Conservation (phyloP, 2,797 vertebrate species). For the Phyllotis vaccarum region DNA sequence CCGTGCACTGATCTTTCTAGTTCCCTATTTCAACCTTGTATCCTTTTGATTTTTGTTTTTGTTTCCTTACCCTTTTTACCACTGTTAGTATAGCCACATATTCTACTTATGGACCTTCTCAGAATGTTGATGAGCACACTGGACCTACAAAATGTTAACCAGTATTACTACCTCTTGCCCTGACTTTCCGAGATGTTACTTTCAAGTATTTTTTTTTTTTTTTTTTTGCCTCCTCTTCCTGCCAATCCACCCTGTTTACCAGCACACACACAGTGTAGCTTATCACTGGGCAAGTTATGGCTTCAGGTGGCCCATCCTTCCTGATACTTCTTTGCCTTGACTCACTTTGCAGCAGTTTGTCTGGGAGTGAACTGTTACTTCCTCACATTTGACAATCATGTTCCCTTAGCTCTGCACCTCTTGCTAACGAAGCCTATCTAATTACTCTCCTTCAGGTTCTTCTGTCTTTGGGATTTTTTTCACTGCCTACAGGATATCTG, state of each 20-base stretch:
- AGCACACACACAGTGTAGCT: no score
- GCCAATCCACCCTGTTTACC: no score
- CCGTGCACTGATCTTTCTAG: neutral
- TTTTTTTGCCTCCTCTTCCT: neutral
- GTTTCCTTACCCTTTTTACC: neutral
- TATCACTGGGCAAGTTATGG: no score
- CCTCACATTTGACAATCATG: accelerated
- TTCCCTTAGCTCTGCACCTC: no score
- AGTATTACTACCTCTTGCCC: neutral
- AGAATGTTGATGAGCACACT: neutral
- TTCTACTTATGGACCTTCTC: neutral
- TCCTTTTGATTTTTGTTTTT: neutral
- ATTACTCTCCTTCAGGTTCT: neutral
- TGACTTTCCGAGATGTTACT: neutral
- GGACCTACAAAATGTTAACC: neutral
- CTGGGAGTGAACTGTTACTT: neutral
- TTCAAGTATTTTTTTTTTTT: neutral
- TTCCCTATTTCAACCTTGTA: neutral
- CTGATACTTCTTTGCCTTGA: neutral
- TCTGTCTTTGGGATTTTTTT: neutral
- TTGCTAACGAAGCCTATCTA: neutral
- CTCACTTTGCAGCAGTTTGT: neutral
- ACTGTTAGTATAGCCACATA: neutral
- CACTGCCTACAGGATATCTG: neutral
- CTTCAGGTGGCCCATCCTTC: neutral